Conservation (phyloP, 2,113 vertebrate species). For the Callionymus lyra region DNA sequence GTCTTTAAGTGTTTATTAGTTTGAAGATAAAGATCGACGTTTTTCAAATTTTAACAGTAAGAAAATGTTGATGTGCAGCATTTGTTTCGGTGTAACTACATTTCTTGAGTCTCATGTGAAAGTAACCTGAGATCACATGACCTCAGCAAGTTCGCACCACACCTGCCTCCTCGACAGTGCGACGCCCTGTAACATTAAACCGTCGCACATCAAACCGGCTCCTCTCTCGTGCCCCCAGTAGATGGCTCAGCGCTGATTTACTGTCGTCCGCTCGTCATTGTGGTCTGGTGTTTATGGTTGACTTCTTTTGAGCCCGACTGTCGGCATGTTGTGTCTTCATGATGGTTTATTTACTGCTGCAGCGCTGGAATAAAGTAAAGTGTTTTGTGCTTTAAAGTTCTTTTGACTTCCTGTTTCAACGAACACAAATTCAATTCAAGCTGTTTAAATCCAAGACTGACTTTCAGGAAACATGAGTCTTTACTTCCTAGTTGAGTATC, state of each 20-base stretch:
- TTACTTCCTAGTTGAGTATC: slow-evolving; percentile 5
- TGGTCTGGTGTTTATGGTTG: background rate
- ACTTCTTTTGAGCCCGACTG: background rate
- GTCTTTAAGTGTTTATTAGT: too few relatives aligned
- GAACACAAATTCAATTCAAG: background rate
- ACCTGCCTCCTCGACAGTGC: too few relatives aligned
- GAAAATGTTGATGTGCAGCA: too few relatives aligned
- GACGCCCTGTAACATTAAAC: slow-evolving; percentile 30
- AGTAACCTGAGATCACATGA: slow-evolving; percentile 34
- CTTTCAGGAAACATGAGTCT: too few relatives aligned
- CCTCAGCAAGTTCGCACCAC: slow-evolving; percentile 20
- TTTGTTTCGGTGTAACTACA: too few relatives aligned
- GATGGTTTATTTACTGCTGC: too few relatives aligned
- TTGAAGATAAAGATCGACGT: too few relatives aligned
- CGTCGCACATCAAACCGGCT: slow-evolving; percentile 5
- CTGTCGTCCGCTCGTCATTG: slow-evolving; percentile 19
- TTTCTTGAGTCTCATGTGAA: slow-evolving; percentile 14
- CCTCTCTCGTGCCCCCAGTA: slow-evolving; percentile 19
- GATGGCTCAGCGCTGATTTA: slow-evolving; percentile 29
- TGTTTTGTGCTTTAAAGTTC: too few relatives aligned
- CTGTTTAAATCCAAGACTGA: background rate
- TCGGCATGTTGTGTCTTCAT: background rate
- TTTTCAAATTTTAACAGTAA: too few relatives aligned
- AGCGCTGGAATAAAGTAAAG: too few relatives aligned
- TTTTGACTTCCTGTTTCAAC: too few relatives aligned